Conservation (phyloP, 35 echinoderm and acorn worm species). For the Lytechinus pictus region DNA sequence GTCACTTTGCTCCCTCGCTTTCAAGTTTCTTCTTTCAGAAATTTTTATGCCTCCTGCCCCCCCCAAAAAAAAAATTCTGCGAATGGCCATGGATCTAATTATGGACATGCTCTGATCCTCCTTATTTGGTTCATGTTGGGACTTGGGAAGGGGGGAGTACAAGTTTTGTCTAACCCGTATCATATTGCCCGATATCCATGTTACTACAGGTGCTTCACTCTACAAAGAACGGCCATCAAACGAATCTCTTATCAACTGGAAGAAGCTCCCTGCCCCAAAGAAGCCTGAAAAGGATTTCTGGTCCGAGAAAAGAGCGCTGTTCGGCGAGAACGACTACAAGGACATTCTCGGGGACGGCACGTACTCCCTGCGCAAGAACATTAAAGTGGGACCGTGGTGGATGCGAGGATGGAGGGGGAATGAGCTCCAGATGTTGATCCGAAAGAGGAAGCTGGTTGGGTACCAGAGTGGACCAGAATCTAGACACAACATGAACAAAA, state of each 20-base stretch:
- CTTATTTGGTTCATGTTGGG: too few species aligned
- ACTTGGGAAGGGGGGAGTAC: too few species aligned
- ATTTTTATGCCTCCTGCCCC: too few species aligned
- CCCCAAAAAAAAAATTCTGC: too few species aligned
- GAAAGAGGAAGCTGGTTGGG: slow-evolving; percentile 76
- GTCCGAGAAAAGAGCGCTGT: slow-evolving; percentile 81
- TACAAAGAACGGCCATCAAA: slow-evolving; percentile 68
- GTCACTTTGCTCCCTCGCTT: too few species aligned
- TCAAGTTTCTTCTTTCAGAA: too few species aligned
- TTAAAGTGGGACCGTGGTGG: slow-evolving; percentile 93
- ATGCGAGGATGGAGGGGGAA: slow-evolving; percentile 86
- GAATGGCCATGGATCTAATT: too few species aligned
- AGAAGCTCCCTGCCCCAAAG: slow-evolving; percentile 76
- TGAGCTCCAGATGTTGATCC: slow-evolving; percentile 75
- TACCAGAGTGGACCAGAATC: slow-evolving; percentile 73
- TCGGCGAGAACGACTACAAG: slow-evolving; percentile 99
- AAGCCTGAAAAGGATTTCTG: slow-evolving; percentile 73
- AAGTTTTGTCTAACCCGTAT: background rate
- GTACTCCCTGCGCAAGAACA: slow-evolving; percentile 74
- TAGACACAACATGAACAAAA: slow-evolving; percentile 73
- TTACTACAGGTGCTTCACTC: background rate
- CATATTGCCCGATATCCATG: background rate
- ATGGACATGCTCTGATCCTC: too few species aligned
- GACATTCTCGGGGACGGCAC: slow-evolving; percentile 94
- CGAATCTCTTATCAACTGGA: slow-evolving; percentile 84